These are phyloP conservation scores for Raja brachyura DNA, from an alignment of 2,113 vertebrate species.

Conservation along the genomic window DNA sequence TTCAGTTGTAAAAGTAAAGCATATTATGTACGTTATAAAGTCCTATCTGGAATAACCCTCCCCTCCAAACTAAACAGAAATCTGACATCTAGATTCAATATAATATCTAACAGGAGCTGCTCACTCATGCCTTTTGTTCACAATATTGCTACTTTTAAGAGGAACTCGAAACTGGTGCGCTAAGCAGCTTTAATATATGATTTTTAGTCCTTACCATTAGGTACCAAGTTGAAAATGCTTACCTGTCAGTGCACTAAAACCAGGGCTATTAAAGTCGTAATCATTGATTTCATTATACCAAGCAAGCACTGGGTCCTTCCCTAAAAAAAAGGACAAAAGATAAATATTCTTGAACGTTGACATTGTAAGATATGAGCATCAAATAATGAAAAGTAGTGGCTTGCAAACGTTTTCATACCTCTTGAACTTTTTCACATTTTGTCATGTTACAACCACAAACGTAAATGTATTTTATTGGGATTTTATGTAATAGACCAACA, in stretches of 20 bases:
- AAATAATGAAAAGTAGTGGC: neutral
- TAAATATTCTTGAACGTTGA: neutral
- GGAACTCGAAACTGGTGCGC: neutral
- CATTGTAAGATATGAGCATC: neutral
- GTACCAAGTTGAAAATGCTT: neutral
- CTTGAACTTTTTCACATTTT: too few species aligned
- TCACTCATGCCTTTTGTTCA: neutral
- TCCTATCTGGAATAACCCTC: neutral
- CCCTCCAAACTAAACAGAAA: neutral
- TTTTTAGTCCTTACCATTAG: neutral
- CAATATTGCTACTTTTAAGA: neutral
- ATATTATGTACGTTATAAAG: too few species aligned
- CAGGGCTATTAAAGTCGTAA: constrained; percentile 23
- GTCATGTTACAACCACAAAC: too few species aligned
- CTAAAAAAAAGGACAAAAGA: constrained; percentile 10
- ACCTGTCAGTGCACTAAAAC: neutral
- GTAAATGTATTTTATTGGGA: too few species aligned
- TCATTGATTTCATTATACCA: constrained; percentile 15
- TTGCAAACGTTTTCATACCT: too few species aligned
- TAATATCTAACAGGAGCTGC: neutral
- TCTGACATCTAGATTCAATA: too few species aligned
- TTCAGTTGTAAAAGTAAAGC: neutral
- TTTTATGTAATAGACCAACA: too few species aligned
- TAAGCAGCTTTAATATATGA: neutral
- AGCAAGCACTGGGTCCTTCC: neutral